Evolutionary conservation across 1,140 invertebrate genomes (phyloP).

Genomic region (Drosophila micromelanica): DNA sequence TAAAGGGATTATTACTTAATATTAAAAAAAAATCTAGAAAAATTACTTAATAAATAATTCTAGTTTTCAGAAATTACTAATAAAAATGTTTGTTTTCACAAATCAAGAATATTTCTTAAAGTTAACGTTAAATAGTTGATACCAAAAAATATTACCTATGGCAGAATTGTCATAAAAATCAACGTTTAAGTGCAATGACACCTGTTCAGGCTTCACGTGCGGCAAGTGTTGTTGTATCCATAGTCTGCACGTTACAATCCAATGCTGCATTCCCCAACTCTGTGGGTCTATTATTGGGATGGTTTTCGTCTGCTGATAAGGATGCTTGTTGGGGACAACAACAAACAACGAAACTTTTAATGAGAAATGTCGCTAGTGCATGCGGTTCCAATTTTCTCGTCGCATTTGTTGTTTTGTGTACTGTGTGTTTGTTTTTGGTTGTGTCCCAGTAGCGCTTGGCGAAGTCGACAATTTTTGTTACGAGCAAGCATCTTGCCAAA

Average conservation of each 20-base stretch:
- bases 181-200: constrained; percentile 39
- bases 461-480: constrained; percentile 79
- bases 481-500: constrained; percentile 75
- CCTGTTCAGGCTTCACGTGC: constrained; percentile 26
- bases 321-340: constrained; percentile 57
- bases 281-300: constrained; percentile 58
- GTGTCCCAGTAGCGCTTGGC: constrained; percentile 59
- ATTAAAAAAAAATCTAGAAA: too few relatives aligned
- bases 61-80: too few relatives aligned
- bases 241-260: not conserved
- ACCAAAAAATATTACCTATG: too few relatives aligned
- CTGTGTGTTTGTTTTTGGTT: constrained; percentile 8
- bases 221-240: not conserved
- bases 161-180: too few relatives aligned
- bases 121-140: too few relatives aligned
- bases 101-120: too few relatives aligned
- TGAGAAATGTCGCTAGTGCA: constrained; percentile 74
- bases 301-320: constrained; percentile 77
- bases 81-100: too few relatives aligned
- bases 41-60: too few relatives aligned
- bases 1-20: too few relatives aligned
- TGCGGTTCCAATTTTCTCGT: constrained; percentile 57
- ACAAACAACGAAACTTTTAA: constrained; percentile 72
- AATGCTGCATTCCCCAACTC: constrained; percentile 21
- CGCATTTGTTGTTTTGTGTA: constrained; percentile 8